Evolutionary conservation across 2,797 vertebrate species (phyloP), one percentile per base, ranked within the genome.

Genomic region (Argya squamiceps): DNA sequence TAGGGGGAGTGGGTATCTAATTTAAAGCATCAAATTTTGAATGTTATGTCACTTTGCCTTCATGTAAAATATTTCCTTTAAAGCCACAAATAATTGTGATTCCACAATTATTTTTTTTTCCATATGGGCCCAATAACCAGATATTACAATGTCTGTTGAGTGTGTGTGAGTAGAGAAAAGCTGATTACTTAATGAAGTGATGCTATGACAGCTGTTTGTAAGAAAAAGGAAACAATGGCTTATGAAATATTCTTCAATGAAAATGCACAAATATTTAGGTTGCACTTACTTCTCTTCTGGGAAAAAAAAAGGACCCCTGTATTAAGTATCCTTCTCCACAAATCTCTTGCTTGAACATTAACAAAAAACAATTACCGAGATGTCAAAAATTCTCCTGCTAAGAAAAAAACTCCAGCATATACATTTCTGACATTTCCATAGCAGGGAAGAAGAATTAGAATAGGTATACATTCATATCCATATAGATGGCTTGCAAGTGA

Each of bases 361-460:
- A 29, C 10, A 78, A 67, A 76, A 90, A 62, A 0, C 19, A 30
- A 27, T 32, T 46, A 10, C 5, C 34, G 24, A 65, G 27, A 39
- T 32, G 22, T 36, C 30, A 53, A 68, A 71, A 71, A 26, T 23
- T 74, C 30, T 74, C 12, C 60, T 37, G 27, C 56, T 58, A 32
- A 65, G 11, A 27, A 36, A 46, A 75, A 21, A 0, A 0, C 0
- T n/a, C 0, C 1, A 24, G 18, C 5, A 11, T 23, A 41, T n/a
- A 3, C 4, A 20, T 58, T 64, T 53, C 39, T 87, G 46, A 23
- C 0, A 4, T 37, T 83, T 88, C 65, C 11, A 2, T 14, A 37
- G 22, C 0, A 1, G 27, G 20, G 15, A 15, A 32, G 20, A 50
- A 22, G 26, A 11, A 15, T 60, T 69, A 70, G 39, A 52, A 43